Evolutionary conservation across 2,113 vertebrate genomes (phyloP), one percentile per base, ranked within the genome.

Genomic region (Manacus vitellinus): DNA sequence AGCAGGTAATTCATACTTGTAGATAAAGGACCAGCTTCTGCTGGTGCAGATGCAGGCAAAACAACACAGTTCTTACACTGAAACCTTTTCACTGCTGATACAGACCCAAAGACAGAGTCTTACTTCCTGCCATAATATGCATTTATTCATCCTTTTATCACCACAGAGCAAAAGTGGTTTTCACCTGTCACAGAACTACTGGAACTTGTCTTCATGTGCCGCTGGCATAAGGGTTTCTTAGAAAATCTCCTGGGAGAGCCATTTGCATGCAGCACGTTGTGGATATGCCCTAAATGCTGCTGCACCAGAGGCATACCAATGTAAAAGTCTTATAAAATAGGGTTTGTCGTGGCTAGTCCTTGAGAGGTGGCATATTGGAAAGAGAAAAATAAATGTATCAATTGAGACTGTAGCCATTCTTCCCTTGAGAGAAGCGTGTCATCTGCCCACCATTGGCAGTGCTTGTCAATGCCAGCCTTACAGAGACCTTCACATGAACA

Each of bases 1-100:
- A 86, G 92, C 92, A 94, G 92, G 93, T 96, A 93, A 95, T 94
- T 96, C 83, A 94, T 91, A 51, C 93, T 76, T 52, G 87, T 23
- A 41, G 56, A 96, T 81, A 93, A 96, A 94, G 85, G 59, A 94
- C 51, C 90, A 80, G 68, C 92, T 96, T 96, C 82, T 63, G 4
- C 59, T 90, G 90, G 7, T 88, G 66, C 89, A 95, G 89, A 96
- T 93, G 92, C 63, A 75, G 68, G 74, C 78, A 93, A 85, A 95
- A 83, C 89, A 92, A 43, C 59, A 15, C 85, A 94, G 73, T 78
- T 94, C 71, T 91, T 82, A 85, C 75, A 90, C 72, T 84, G 88
- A 87, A 95, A 97, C 67, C 78, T 97, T 95, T 94, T 97, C 94
- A 88, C 75, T 93, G 67, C 88, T 88, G 23, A 76, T 39, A 39